These are phyloP conservation scores for Cantharis lateralis DNA, from an alignment of 2,888 invertebrate species.

Conservation along the genomic window DNA sequence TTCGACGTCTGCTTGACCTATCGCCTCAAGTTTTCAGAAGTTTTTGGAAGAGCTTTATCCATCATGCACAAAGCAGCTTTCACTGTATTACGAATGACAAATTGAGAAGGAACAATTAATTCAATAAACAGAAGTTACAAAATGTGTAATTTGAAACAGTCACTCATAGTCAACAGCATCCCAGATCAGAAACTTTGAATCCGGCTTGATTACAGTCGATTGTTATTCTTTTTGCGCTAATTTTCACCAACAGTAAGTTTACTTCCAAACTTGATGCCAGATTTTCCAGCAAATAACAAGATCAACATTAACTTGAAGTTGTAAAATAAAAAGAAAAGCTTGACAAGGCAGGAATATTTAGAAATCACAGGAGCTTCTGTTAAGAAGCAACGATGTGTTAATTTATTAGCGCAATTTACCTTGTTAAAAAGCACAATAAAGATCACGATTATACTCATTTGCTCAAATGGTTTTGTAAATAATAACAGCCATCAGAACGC, in stretches of 20 bases:
- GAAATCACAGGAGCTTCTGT: not conserved
- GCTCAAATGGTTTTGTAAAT: not conserved
- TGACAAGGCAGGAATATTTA: not conserved
- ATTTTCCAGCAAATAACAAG: not conserved
- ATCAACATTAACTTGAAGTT: not conserved
- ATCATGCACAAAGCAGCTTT: not conserved
- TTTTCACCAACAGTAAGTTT: not conserved
- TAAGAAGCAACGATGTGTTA: not conserved
- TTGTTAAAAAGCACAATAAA: not conserved
- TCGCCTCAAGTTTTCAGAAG: not conserved
- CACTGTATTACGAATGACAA: not conserved
- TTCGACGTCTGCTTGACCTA: not conserved
- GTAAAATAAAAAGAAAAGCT: not conserved
- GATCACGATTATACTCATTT: not conserved
- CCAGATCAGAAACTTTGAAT: not conserved
- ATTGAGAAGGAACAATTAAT: not conserved
- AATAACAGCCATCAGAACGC: not conserved
- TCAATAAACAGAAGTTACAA: not conserved
- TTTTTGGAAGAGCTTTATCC: not conserved
- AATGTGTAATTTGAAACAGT: not conserved
- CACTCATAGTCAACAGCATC: not conserved
- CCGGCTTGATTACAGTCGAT: not conserved
- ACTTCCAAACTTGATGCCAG: not conserved
- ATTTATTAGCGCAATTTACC: not conserved
- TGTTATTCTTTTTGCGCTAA: not conserved